phyloP scores from a whole-genome alignment of 2,888 invertebrate genomes.

The Agrochola lychnidis region DNA sequence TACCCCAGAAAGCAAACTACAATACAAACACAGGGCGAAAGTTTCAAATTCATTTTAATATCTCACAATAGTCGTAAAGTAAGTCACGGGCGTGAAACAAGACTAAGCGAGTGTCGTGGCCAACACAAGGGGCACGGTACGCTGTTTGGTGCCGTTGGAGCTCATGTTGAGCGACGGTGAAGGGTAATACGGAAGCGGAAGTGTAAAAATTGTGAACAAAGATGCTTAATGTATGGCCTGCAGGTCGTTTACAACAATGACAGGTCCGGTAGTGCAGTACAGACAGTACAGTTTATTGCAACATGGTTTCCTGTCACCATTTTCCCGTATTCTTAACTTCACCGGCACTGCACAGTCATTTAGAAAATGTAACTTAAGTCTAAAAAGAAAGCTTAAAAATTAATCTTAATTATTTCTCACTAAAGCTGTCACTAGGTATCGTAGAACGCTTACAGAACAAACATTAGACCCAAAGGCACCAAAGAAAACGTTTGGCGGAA shows the following conservation, averaged over 20 bases:
- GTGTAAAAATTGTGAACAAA: constrained; percentile 36
- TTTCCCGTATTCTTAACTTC: constrained; percentile 54
- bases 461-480: constrained; percentile 71
- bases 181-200: constrained; percentile 50
- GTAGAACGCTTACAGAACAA: constrained; percentile 62
- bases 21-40: constrained; percentile 84
- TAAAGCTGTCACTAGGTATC: constrained; percentile 80
- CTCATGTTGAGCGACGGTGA: constrained; percentile 51
- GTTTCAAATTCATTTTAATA: constrained; percentile 90
- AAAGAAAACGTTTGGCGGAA: constrained; percentile 66
- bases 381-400: constrained; percentile 82
- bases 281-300: not conserved
- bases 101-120: constrained; percentile 77
- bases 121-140: constrained; percentile 65
- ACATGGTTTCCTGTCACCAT: constrained; percentile 14
- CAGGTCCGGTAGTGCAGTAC: constrained; percentile 14
- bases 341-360: constrained; percentile 62
- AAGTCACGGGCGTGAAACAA: constrained; percentile 83
- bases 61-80: constrained; percentile 88
- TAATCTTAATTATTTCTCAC: constrained; percentile 81
- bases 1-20: constrained; percentile 80
- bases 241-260: constrained; percentile 22
- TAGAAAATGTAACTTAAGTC: constrained; percentile 76
- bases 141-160: constrained; percentile 50
- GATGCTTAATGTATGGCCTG: constrained; percentile 27